A percentile compares a stretch with the other conserved stretches of the same genome.
Conservation (phyloP, 2,888 invertebrate genomes). For the Athrips mouffetella region DNA sequence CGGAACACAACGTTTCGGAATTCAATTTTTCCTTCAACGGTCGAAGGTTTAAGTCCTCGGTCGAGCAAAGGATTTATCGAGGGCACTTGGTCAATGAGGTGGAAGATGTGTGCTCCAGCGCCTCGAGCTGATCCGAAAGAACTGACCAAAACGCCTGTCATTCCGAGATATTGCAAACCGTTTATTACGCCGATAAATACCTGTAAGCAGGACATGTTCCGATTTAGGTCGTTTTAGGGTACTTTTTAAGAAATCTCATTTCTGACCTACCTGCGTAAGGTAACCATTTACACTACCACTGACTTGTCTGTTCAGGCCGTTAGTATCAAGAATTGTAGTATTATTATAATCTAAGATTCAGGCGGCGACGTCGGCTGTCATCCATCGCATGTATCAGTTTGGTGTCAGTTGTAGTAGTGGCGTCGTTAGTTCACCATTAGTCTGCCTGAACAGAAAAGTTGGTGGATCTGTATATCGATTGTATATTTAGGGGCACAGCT, state of each 20-base stretch:
- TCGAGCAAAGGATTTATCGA: constrained; percentile 83
- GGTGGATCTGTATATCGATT: no score
- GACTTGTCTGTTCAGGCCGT: no score
- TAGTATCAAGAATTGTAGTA: no score
- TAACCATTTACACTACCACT: no score
- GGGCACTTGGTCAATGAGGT: constrained; percentile 86
- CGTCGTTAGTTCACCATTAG: no score
- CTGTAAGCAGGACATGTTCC: no score
- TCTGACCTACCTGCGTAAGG: neutral
- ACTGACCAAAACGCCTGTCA: constrained; percentile 88
- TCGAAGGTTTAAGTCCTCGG: constrained; percentile 77
- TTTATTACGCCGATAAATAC: constrained; percentile 89
- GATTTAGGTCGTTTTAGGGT: no score
- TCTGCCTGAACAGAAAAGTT: no score
- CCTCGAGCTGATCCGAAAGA: constrained; percentile 88
- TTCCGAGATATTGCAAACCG: constrained; percentile 88
- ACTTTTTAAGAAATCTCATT: neutral
- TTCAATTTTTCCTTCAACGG: constrained; percentile 82
- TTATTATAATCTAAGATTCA: neutral
- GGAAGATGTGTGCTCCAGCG: constrained; percentile 86
- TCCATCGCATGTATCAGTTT: no score
- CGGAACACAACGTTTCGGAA: constrained; percentile 86
- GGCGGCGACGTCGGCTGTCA: no score
- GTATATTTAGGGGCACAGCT: no score
- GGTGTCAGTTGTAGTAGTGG: no score